phyloP scores from a whole-genome alignment of 2,797 vertebrate genomes.

The Labroides dimidiatus region DNA sequence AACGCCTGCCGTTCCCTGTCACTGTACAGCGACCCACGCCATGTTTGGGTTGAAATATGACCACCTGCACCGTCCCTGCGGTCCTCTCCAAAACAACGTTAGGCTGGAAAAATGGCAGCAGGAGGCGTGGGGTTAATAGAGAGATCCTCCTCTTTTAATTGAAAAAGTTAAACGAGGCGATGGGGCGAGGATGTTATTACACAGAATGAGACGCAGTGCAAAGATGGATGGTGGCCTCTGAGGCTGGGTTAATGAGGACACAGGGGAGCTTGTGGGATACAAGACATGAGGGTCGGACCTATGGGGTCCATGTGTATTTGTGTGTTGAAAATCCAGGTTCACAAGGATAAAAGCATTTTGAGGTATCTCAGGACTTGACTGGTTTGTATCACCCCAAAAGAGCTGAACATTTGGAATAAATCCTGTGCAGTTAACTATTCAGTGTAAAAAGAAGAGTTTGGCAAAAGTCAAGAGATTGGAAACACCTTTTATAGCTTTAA shows the following conservation, averaged over 20 bases:
- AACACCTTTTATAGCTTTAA: too few relatives aligned
- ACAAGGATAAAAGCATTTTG: slow-evolving; percentile 21
- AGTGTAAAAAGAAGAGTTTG: too few relatives aligned
- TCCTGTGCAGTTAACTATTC: too few relatives aligned
- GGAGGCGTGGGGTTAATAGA: slow-evolving; percentile 75
- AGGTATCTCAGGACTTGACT: not conserved
- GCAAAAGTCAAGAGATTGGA: too few relatives aligned
- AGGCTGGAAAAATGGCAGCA: slow-evolving; percentile 65
- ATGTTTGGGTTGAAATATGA: slow-evolving; percentile 56
- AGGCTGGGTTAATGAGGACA: slow-evolving; percentile 75
- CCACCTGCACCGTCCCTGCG: slow-evolving; percentile 37
- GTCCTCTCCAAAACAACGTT: slow-evolving; percentile 66
- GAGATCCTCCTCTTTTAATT: slow-evolving; percentile 75
- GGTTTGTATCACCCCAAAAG: not conserved
- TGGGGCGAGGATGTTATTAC: slow-evolving; percentile 65
- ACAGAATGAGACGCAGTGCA: slow-evolving; percentile 30
- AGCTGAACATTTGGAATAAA: not conserved
- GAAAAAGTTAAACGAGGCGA: slow-evolving; percentile 74
- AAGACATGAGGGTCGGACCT: slow-evolving; percentile 52
- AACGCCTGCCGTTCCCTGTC: slow-evolving; percentile 47
- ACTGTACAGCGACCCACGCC: not conserved
- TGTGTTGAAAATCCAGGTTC: slow-evolving; percentile 14
- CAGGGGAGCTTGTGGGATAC: slow-evolving; percentile 42
- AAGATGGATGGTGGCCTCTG: slow-evolving; percentile 69
- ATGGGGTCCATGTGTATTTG: slow-evolving; percentile 13